Conservation (phyloP, 2,797 vertebrate species). For the Liparis tanakae region DNA sequence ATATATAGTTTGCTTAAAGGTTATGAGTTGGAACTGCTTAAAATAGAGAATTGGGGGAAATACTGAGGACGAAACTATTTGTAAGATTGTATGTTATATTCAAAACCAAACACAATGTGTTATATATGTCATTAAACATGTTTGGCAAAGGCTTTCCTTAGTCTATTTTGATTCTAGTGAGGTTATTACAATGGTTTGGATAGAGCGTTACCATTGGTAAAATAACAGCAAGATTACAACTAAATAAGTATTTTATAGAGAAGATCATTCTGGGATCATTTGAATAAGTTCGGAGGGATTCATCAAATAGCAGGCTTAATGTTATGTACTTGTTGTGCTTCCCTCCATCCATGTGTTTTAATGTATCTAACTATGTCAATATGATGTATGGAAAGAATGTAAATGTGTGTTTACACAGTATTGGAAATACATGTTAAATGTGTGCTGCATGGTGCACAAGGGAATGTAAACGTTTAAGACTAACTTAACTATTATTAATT, state of each 20-base stretch:
- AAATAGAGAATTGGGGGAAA: neutral
- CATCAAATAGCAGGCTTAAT: neutral
- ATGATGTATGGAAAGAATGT: constrained; percentile 14
- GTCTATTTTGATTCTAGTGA: neutral
- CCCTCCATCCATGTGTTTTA: neutral
- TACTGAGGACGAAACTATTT: neutral
- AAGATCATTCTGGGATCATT: neutral
- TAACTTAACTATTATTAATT: constrained; percentile 33
- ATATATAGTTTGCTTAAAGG: neutral
- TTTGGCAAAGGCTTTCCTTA: neutral
- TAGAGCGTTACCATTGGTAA: neutral
- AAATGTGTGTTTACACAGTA: constrained; percentile 15
- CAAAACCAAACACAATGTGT: constrained; percentile 1
- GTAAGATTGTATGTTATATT: neutral
- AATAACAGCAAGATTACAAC: neutral
- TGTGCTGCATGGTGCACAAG: constrained; percentile 9
- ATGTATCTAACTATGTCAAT: neutral
- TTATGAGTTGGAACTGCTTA: neutral
- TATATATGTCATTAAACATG: neutral
- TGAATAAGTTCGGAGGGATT: neutral
- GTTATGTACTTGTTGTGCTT: constrained; percentile 7
- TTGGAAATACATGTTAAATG: constrained; percentile 9
- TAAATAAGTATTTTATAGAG: neutral
- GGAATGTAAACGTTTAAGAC: constrained; percentile 25
- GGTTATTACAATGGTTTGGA: neutral